Base-by-base conservation (phyloP, 92 coral and sea anemone species). In the Umimayanthus kanabou region DNA sequence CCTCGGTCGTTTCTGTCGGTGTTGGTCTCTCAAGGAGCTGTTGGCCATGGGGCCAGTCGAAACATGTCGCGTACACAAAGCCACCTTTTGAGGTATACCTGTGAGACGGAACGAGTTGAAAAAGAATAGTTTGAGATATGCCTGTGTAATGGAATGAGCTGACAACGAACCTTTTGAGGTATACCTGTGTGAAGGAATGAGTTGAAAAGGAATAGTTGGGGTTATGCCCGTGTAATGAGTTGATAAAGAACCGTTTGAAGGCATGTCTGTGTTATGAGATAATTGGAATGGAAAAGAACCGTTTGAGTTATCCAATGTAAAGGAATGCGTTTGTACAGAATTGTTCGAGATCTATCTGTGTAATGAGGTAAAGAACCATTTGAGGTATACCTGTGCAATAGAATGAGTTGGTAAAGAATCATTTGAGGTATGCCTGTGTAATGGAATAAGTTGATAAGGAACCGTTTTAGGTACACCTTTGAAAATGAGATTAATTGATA, bases 31-130 rank as follows among this genome's bases (percentile, higher is more conserved):
- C 93, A 2, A 96, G 90, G 84, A 76, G 79, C 73, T 93, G 84
- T 22, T 71, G 79, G 40, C 88, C 89, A 14, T 80, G 80, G 11
- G 99, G 99, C 98, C 98, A 96, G 53, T 87, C 88, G 23, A 96
- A 92, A 37, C 90, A 87, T 39, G 92, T 95, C 6, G 98, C 99
- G 73, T 93, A 96, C 26, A 93, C 95, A 39, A 89, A 88, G n/a
- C 74, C 92, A 42, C 82, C 92, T 20, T 89, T 95, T 40, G 94
- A 42, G 28, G 98, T 96, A 91, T 95, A 96, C 99, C 99, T 96
- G 80, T 43, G 57, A 20, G 4, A 61, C 22, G 25, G 26, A 61
- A 61, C 22, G 69, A 53, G 58, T 53, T 1, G 20, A 53, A 6
- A 53, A 53, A 53, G 18, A 53, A 53, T 53, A 1, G 18, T 53